Base-by-base conservation (phyloP, 2,888 invertebrate species). In the Drosophila multiciliata region DNA sequence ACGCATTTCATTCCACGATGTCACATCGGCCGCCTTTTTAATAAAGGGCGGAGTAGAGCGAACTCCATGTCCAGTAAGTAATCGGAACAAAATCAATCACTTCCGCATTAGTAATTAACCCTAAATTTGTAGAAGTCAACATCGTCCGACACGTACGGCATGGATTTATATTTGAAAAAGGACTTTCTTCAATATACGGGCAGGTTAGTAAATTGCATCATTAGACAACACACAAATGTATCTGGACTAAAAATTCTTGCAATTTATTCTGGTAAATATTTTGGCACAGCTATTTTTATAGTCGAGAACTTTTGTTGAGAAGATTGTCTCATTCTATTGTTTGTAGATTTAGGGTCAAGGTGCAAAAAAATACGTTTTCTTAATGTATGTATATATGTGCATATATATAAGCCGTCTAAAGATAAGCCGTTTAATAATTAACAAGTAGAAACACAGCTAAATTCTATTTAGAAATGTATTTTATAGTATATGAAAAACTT, bases 151-250 rank as follows among this genome's bases (percentile, higher is more conserved):
- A 90, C 95, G 54, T 95, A 96, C 64, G 97, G 96, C 52, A 97
- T 98, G 96, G 96, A 98, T 38, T 94, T 99, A 77, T 99, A 95
- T 93, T 94, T 99, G 84, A 99, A 99, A 93, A 98, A 98, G 92
- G 99, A 99, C 92, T 98, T 97, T 92, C 94, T 98, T 17, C 98
- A 99, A 93, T 96, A 95, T 77, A 99, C 99, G n/a, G 99, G 99
- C 91, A 98, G 98, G 97, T 97, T 93, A 91, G 90, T 33, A 2
- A 23, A 15, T 23, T 45, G 15, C 1, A 8, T 23, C 8, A 7
- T 26, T 23, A 15, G 5, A 20, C 15, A 33, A 20, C 20, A 9
- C 6, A 33, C n/a, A 15, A 33, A 33, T 33, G 6, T n/a, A n/a
- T n/a, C n/a, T 29, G 12, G 33, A 23, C 3, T 20, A 12, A 12